Evolutionary conservation across 2,888 invertebrate species (phyloP).

Genomic region (Syritta pipiens): DNA sequence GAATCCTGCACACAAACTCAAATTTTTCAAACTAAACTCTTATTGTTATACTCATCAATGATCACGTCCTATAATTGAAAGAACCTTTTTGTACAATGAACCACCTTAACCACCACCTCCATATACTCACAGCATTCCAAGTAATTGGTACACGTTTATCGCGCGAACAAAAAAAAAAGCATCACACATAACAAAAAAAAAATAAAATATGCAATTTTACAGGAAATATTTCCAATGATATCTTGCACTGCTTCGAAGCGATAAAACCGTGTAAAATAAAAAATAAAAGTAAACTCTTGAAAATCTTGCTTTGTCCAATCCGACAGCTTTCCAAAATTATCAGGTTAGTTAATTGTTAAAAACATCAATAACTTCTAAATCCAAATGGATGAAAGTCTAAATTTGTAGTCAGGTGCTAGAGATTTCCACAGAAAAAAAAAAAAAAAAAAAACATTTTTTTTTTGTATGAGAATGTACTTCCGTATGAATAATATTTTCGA

Average conservation of each 20-base stretch:
- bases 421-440: slow-evolving; percentile 16
- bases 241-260: slow-evolving; percentile 69
- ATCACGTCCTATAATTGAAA: slow-evolving; percentile 7
- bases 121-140: too few relatives aligned
- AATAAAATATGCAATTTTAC: slow-evolving; percentile 62
- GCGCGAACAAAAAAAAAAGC: too few relatives aligned
- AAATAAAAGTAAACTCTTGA: slow-evolving; percentile 70
- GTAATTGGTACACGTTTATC: too few relatives aligned
- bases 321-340: slow-evolving; percentile 75
- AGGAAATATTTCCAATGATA: slow-evolving; percentile 66
- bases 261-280: slow-evolving; percentile 70
- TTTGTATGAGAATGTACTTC: too few relatives aligned
- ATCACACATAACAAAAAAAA: too few relatives aligned
- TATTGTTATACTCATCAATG: not conserved
- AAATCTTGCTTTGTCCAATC: slow-evolving; percentile 73
- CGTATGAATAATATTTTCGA: too few relatives aligned
- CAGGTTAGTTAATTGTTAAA: slow-evolving; percentile 74
- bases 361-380: too few relatives aligned
- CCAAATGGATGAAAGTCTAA: too few relatives aligned
- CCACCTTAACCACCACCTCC: too few relatives aligned
- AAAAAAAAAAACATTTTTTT: too few relatives aligned
- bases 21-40: slow-evolving; percentile 17
- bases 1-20: slow-evolving; percentile 51
- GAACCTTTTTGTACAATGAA: too few relatives aligned
- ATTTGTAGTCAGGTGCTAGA: slow-evolving; percentile 47